These are phyloP conservation scores for Cyphomyrus discorhynchus DNA, from an alignment of 2,113 vertebrate species.

Conservation along the genomic window DNA sequence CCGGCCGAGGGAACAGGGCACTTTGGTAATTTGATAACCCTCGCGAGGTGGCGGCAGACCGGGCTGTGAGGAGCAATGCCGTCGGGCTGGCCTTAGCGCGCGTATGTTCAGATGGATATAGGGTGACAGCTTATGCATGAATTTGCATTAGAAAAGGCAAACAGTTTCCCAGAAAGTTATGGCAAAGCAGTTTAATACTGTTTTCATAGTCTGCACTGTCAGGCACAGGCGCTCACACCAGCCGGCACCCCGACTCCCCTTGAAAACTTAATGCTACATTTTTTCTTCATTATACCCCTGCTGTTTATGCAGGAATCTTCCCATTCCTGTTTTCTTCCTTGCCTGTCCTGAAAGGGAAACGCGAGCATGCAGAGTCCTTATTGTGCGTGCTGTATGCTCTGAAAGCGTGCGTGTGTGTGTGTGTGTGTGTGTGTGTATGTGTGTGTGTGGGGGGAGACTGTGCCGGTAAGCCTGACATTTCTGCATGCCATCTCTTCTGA, in stretches of 20 bases:
- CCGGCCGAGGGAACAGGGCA: background rate
- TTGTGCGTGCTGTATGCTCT: background rate
- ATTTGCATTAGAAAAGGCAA: constrained; percentile 29
- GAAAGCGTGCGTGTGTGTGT: background rate
- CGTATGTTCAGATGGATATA: constrained; percentile 26
- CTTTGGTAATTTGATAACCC: background rate
- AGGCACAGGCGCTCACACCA: constrained; percentile 5
- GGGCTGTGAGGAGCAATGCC: constrained; percentile 11
- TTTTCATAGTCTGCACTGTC: constrained; percentile 11
- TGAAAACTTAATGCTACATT: constrained; percentile 20
- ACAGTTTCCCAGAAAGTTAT: constrained; percentile 26
- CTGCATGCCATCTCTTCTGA: background rate
- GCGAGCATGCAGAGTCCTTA: background rate
- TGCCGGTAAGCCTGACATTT: background rate
- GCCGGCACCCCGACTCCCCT: constrained; percentile 11
- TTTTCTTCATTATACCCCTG: background rate
- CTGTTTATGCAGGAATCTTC: background rate
- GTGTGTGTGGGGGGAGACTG: background rate
- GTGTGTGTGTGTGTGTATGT: too few species aligned
- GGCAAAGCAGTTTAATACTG: constrained; percentile 27
- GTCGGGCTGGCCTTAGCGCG: background rate
- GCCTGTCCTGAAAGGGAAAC: background rate
- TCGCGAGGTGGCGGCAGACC: background rate
- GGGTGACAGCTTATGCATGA: constrained; percentile 19
- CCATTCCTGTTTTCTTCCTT: background rate